phyloP scores from a whole-genome alignment of 1,140 invertebrate species.

The Rhyzopertha dominica region DNA sequence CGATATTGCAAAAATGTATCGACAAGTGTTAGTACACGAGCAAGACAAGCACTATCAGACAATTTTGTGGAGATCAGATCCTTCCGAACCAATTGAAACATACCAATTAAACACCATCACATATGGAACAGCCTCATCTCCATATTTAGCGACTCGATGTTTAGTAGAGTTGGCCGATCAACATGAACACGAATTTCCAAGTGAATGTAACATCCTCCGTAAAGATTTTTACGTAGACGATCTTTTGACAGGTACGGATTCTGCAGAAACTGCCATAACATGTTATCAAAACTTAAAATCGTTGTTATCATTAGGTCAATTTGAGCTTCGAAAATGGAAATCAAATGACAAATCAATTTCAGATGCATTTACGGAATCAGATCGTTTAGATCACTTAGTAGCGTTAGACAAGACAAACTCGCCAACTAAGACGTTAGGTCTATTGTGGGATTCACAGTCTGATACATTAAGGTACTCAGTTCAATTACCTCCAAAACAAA shows the following conservation, averaged over 20 bases:
- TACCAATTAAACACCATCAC: slow-evolving; percentile 31
- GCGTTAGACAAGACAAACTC: not conserved
- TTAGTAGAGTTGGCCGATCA: slow-evolving; percentile 24
- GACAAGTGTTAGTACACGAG: slow-evolving; percentile 32
- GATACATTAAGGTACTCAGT: not conserved
- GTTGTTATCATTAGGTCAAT: not conserved
- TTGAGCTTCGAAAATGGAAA: slow-evolving; percentile 1
- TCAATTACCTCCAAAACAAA: not conserved
- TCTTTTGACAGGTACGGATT: slow-evolving; percentile 33
- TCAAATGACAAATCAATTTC: not conserved
- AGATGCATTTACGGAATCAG: not conserved
- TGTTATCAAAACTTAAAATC: not conserved
- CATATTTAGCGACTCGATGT: slow-evolving; percentile 25
- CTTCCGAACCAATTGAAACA: not conserved
- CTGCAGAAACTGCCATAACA: not conserved
- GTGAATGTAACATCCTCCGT: slow-evolving; percentile 28
- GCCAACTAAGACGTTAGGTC: slow-evolving; percentile 1
- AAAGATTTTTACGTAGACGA: slow-evolving; percentile 46
- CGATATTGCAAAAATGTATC: slow-evolving; percentile 45
- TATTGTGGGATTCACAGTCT: slow-evolving; percentile 1
- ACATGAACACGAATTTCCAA: slow-evolving; percentile 29
- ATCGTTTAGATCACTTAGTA: not conserved
- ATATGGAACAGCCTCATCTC: slow-evolving; percentile 30
- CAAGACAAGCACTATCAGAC: slow-evolving; percentile 35
- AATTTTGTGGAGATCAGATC: slow-evolving; percentile 40